Conservation (phyloP, 2,113 vertebrate species). For the Chelonoidis abingdonii region DNA sequence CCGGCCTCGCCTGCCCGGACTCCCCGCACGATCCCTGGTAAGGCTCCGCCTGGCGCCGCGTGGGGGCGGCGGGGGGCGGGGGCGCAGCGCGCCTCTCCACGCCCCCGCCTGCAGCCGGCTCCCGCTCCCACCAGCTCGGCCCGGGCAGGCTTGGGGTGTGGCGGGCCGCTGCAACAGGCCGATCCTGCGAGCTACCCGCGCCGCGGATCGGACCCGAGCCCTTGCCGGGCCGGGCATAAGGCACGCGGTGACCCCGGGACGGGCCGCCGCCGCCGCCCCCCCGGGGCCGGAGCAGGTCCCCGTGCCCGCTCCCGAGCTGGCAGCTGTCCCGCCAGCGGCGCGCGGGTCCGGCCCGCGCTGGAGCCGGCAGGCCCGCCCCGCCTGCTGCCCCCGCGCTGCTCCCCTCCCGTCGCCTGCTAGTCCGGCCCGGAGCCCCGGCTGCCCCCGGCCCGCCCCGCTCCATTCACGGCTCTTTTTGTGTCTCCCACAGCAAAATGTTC, state of each 20-base stretch:
- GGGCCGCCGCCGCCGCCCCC: too few relatives aligned
- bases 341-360: too few relatives aligned
- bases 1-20: conserved; percentile 92
- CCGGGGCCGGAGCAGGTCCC: too few relatives aligned
- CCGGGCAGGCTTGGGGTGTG: conserved; percentile 49
- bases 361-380: not conserved
- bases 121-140: conserved; percentile 49
- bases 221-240: too few relatives aligned
- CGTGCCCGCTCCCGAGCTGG: too few relatives aligned
- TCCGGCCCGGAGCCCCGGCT: conserved; percentile 62
- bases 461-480: conserved; percentile 66
- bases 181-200: conserved; percentile 64
- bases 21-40: conserved; percentile 98
- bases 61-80: conserved; percentile 24
- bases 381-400: not conserved
- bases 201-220: not conserved
- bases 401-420: conserved; percentile 62
- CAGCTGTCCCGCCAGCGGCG: too few relatives aligned
- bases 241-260: too few relatives aligned
- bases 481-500: conserved; percentile 94
- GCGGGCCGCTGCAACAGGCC: conserved; percentile 79
- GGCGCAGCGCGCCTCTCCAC: conserved; percentile 40
- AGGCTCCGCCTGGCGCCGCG: conserved; percentile 35
- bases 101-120: conserved; percentile 62
- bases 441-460: conserved; percentile 79